These are phyloP conservation scores for Elaeidobius kamerunicus DNA, from an alignment of 2,888 invertebrate species.

Conservation along the genomic window DNA sequence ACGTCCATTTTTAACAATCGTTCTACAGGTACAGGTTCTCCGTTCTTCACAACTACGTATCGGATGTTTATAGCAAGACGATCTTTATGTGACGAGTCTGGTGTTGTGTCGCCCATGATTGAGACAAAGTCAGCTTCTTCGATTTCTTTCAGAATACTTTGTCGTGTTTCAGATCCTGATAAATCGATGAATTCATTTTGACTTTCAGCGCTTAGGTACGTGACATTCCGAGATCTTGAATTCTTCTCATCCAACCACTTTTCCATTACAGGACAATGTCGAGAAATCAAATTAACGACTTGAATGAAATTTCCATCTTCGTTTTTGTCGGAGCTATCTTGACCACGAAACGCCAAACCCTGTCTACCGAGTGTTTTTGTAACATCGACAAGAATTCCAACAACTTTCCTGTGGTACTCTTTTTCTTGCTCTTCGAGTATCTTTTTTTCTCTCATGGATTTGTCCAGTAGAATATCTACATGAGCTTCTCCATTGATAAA, in stretches of 20 bases:
- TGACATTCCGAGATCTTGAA: conserved; percentile 1
- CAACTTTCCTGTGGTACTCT: background rate
- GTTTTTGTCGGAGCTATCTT: background rate
- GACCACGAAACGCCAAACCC: conserved; percentile 3
- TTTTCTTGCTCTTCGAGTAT: background rate
- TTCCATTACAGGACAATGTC: background rate
- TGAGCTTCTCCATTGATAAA: background rate
- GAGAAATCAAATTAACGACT: background rate
- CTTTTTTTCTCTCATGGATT: background rate
- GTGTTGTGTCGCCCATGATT: background rate
- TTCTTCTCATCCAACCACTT: background rate
- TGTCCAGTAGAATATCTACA: background rate
- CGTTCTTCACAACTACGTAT: background rate
- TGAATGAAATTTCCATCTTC: conserved; percentile 2
- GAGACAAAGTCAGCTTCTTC: background rate
- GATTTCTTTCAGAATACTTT: background rate
- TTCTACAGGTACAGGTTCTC: background rate
- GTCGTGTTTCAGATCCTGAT: background rate
- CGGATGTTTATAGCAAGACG: background rate
- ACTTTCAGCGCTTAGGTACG: conserved; percentile 1
- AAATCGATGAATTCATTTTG: conserved; percentile 8
- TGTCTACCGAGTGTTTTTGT: conserved; percentile 3
- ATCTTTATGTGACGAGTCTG: background rate
- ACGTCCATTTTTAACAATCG: conserved; percentile 1
- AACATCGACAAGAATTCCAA: conserved; percentile 11